phyloP scores from a whole-genome alignment of 2,888 invertebrate species.

The Mesochorus sp. region DNA sequence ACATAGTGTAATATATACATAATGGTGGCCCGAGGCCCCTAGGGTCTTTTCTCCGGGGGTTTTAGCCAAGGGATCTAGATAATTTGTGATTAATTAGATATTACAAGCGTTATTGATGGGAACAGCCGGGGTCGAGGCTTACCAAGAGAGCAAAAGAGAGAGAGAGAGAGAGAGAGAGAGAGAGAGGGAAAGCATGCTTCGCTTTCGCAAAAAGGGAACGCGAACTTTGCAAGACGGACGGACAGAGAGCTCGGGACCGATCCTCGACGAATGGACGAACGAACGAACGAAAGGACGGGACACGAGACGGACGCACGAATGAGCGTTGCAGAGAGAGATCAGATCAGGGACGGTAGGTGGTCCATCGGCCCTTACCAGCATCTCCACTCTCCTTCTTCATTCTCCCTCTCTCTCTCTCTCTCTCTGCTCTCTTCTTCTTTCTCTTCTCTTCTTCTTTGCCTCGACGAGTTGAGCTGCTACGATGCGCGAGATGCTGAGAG shows the following conservation, averaged over 20 bases:
- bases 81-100: slow-evolving; percentile 81
- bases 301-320: slow-evolving; percentile 71
- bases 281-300: slow-evolving; percentile 65
- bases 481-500: slow-evolving; percentile 38
- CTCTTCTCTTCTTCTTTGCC: slow-evolving; percentile 32
- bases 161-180: slow-evolving; percentile 12
- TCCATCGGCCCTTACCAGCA: slow-evolving; percentile 78
- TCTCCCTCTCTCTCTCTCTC: slow-evolving; percentile 17
- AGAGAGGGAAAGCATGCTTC: slow-evolving; percentile 12
- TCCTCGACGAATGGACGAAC: slow-evolving; percentile 47
- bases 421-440: not conserved
- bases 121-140: slow-evolving; percentile 67
- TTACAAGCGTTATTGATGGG: slow-evolving; percentile 81
- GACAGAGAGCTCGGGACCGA: slow-evolving; percentile 41
- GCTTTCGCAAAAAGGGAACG: slow-evolving; percentile 26
- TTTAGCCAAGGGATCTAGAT: slow-evolving; percentile 76
- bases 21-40: slow-evolving; percentile 21
- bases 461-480: slow-evolving; percentile 48
- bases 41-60: slow-evolving; percentile 44
- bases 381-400: slow-evolving; percentile 69
- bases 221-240: slow-evolving; percentile 28
- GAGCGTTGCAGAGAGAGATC: slow-evolving; percentile 79
- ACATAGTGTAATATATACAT: slow-evolving; percentile 21
- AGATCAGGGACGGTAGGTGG: slow-evolving; percentile 81
- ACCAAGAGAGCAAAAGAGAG: slow-evolving; percentile 16